Conservation (phyloP, 2,888 invertebrate species). For the Xanthorhoe designata region DNA sequence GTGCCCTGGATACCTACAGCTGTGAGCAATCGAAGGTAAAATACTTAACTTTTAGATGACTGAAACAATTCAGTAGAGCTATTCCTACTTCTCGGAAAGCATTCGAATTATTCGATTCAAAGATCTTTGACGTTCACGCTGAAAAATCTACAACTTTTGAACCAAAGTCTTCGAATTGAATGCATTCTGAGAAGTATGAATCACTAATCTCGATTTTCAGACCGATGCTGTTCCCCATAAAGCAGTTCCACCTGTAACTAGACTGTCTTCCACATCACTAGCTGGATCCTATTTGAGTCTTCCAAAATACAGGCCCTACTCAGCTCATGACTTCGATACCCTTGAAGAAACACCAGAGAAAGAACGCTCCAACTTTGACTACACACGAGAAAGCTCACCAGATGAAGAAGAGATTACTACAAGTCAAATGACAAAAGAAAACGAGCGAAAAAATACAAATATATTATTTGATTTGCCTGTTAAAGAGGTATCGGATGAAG, state of each 20-base stretch:
- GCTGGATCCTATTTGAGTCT: slow-evolving; percentile 60
- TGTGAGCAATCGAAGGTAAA: not conserved
- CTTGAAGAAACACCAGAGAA: slow-evolving; percentile 46
- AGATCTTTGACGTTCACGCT: too few species aligned
- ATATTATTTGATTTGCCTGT: slow-evolving; percentile 16
- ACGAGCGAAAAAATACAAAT: slow-evolving; percentile 10
- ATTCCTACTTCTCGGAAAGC: too few species aligned
- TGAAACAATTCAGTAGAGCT: too few species aligned
- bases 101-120: too few species aligned
- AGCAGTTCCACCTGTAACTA: too few species aligned
- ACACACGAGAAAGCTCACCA: slow-evolving; percentile 33
- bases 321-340: slow-evolving; percentile 40
- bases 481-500: slow-evolving; percentile 8
- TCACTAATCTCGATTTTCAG: slow-evolving; percentile 1
- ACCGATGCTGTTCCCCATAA: not conserved
- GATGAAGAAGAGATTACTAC: not conserved
- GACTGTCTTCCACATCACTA: slow-evolving; percentile 56
- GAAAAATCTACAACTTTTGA: too few species aligned
- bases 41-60: too few species aligned
- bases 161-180: too few species aligned
- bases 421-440: slow-evolving; percentile 4
- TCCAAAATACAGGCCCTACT: slow-evolving; percentile 55
- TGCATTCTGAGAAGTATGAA: too few species aligned
- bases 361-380: slow-evolving; percentile 49
- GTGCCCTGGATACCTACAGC: not conserved